Conservation (phyloP, 2,113 vertebrate genomes). For the Hassar affinis region DNA sequence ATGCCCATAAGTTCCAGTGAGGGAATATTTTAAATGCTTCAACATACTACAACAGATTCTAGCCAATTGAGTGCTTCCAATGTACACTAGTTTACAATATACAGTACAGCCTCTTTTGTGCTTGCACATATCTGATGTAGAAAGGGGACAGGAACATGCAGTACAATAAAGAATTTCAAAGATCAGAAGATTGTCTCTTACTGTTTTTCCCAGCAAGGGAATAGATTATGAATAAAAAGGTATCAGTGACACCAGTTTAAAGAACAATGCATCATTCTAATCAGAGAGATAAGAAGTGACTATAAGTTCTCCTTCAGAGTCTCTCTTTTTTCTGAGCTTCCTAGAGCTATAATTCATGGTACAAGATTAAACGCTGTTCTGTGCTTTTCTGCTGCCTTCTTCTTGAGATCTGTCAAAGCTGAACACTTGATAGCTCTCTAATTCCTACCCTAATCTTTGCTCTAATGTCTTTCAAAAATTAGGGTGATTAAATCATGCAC, state of each 20-base stretch:
- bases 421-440: background rate
- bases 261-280: slow-evolving; percentile 7
- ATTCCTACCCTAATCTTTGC: background rate
- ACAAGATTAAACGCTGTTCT: slow-evolving; percentile 29
- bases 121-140: background rate
- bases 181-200: background rate
- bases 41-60: too few species aligned
- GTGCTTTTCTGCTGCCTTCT: slow-evolving; percentile 7
- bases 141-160: background rate
- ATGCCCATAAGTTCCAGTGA: background rate
- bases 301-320: slow-evolving; percentile 27
- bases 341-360: slow-evolving; percentile 34
- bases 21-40: too few species aligned
- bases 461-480: slow-evolving; percentile 15
- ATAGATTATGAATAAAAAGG: background rate
- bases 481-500: slow-evolving; percentile 11
- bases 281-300: slow-evolving; percentile 39
- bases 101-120: background rate
- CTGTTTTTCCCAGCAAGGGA: background rate
- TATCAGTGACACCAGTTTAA: slow-evolving; percentile 13
- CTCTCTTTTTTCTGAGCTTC: background rate
- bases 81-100: too few species aligned
- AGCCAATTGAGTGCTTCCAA: too few species aligned
- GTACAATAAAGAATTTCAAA: slow-evolving; percentile 20
- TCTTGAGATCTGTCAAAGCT: background rate